Evolutionary conservation across 2,113 vertebrate genomes (phyloP).

Genomic region (Recurvirostra avosetta): DNA sequence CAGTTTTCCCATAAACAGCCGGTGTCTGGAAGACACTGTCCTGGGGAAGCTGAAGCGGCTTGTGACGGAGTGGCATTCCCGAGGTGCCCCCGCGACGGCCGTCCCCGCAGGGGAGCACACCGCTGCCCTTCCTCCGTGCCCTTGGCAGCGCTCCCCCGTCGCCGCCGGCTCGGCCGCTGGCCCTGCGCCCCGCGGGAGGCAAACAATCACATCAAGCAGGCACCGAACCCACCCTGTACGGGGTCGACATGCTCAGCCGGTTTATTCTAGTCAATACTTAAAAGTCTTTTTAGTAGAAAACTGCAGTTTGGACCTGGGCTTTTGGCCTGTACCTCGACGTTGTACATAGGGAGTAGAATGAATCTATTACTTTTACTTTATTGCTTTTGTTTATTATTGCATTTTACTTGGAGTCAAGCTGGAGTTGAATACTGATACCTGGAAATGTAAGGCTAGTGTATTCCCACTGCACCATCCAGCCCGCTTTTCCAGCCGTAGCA

Average conservation of each 20-base stretch:
- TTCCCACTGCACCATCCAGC: background rate
- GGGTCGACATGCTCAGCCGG: background rate
- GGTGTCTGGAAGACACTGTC: accelerated
- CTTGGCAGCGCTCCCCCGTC: background rate
- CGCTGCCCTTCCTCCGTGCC: background rate
- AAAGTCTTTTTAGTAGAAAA: background rate
- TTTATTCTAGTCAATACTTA: background rate
- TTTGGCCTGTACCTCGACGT: background rate
- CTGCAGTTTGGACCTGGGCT: background rate
- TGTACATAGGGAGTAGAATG: background rate
- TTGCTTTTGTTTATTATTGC: background rate
- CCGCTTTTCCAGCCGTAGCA: background rate
- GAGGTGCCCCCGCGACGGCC: accelerated
- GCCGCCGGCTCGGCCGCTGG: accelerated
- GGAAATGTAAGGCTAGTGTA: background rate
- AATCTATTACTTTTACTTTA: background rate
- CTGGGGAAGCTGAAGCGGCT: background rate
- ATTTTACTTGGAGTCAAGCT: background rate
- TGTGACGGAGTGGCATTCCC: accelerated
- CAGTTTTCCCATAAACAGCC: background rate
- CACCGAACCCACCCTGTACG: background rate
- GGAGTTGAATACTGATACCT: background rate
- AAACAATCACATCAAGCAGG: background rate
- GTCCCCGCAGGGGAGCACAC: accelerated
- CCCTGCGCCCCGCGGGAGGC: background rate